Percentiles rank a stretch among this genome's conserved stretches.
phyloP scores from a whole-genome alignment of 2,797 vertebrate species.

The Sebastes oblongus region DNA sequence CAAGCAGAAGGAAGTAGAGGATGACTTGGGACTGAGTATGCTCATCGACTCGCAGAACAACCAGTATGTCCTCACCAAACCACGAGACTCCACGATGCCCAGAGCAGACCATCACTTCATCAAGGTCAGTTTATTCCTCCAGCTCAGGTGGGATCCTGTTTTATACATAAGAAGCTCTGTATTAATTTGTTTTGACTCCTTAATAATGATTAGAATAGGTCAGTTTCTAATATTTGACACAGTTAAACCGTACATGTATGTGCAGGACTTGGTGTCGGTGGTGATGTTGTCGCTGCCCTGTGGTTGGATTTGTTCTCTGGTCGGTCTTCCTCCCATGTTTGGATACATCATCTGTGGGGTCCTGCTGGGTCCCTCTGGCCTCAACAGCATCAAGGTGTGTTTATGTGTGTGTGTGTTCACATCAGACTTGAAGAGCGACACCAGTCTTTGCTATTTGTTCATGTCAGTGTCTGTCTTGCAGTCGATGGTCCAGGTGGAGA shows the following conservation, averaged over 20 bases:
- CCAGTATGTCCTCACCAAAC: conserved; percentile 97
- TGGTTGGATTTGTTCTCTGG: conserved; percentile 91
- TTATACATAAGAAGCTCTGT: background rate
- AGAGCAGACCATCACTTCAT: conserved; percentile 96
- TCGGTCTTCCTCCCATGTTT: conserved; percentile 96
- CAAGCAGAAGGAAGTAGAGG: conserved; percentile 84
- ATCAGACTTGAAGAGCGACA: background rate
- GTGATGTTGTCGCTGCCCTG: conserved; percentile 96
- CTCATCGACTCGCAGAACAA: conserved; percentile 99
- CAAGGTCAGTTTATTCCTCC: conserved; percentile 81
- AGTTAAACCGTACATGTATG: background rate
- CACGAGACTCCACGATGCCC: conserved; percentile 95
- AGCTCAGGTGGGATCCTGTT: background rate
- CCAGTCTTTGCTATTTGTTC: background rate
- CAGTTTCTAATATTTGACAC: background rate
- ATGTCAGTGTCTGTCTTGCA: conserved; percentile 54
- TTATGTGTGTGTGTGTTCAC: background rate
- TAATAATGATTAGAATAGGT: background rate
- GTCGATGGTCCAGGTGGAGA: conserved; percentile 99
- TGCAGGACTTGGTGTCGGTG: conserved; percentile 93
- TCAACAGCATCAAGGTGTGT: conserved; percentile 95
- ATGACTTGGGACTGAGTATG: conserved; percentile 95
- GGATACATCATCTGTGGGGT: conserved; percentile 96
- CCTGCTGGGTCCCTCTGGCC: conserved; percentile 95
- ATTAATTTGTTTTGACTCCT: background rate